These are phyloP conservation scores for Phaenicophaeus curvirostris DNA, from an alignment of 2,797 vertebrate genomes.

Conservation along the genomic window DNA sequence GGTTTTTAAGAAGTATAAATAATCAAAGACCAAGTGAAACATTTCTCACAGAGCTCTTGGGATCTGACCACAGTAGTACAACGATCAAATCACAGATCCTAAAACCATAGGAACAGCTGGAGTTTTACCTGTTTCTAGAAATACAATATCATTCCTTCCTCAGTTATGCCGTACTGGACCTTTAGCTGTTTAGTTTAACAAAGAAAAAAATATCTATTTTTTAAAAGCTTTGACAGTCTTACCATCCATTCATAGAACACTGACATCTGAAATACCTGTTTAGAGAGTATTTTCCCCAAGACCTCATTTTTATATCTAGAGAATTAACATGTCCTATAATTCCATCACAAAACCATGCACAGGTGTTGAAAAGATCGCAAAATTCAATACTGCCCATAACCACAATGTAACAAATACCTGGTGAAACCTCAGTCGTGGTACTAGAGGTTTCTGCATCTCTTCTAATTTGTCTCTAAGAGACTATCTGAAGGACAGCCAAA, in stretches of 20 bases:
- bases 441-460: conserved; percentile 16
- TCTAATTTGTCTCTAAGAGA: conserved; percentile 65
- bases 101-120: neutral
- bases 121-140: neutral
- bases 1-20: neutral
- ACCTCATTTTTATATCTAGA: neutral
- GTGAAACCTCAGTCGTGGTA: neutral
- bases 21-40: neutral
- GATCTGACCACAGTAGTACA: neutral
- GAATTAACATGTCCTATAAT: neutral
- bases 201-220: neutral
- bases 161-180: neutral
- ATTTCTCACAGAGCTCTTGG: neutral
- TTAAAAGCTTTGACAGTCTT: neutral
- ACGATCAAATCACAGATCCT: neutral
- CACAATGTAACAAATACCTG: neutral
- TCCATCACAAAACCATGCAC: neutral
- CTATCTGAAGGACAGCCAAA: conserved; percentile 30
- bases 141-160: neutral
- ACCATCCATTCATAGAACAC: neutral
- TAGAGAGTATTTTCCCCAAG: neutral
- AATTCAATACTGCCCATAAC: neutral
- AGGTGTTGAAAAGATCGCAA: neutral
- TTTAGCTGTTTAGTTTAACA: neutral
- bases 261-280: neutral